Percentiles rank a stretch among this genome's conserved stretches.
phyloP scores from a whole-genome alignment of 1,140 invertebrate species.

The Trichoplusia ni region DNA sequence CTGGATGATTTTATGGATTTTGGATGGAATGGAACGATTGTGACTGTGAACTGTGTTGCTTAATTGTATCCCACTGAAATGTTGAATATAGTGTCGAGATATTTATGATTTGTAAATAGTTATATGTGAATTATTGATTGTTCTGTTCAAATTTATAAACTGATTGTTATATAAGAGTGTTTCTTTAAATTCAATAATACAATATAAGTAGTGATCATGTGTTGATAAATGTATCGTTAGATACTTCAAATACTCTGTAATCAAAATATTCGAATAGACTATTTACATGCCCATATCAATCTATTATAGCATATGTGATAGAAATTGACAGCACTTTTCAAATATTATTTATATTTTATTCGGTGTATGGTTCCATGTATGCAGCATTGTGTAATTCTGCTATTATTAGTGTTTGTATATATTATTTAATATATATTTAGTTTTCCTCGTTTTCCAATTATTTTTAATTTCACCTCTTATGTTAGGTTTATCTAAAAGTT shows the following conservation, averaged over 20 bases:
- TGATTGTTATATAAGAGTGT: neutral
- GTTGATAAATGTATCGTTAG: too few relatives aligned
- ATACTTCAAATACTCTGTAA: too few relatives aligned
- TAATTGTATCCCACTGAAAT: slow-evolving; percentile 4
- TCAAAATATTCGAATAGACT: too few relatives aligned
- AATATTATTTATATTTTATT: neutral
- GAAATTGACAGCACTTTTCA: neutral
- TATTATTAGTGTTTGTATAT: slow-evolving; percentile 12
- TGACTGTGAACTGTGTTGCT: slow-evolving; percentile 15
- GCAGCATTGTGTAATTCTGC: neutral
- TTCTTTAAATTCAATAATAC: slow-evolving; percentile 1
- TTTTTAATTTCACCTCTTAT: slow-evolving; percentile 16
- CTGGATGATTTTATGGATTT: slow-evolving; percentile 21
- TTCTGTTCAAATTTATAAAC: neutral
- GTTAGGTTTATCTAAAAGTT: too few relatives aligned
- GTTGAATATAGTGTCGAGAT: slow-evolving; percentile 7
- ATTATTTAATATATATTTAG: slow-evolving; percentile 18
- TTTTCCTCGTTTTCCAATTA: slow-evolving; percentile 4
- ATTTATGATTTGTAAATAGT: slow-evolving; percentile 10
- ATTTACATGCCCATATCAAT: neutral
- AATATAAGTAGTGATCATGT: too few relatives aligned
- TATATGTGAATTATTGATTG: neutral
- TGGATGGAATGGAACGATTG: neutral
- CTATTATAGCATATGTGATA: neutral
- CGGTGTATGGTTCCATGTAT: slow-evolving; percentile 8